A percentile compares a stretch with the other conserved stretches of the same genome.
phyloP scores from a whole-genome alignment of 2,888 invertebrate genomes.

The Elegia similella region DNA sequence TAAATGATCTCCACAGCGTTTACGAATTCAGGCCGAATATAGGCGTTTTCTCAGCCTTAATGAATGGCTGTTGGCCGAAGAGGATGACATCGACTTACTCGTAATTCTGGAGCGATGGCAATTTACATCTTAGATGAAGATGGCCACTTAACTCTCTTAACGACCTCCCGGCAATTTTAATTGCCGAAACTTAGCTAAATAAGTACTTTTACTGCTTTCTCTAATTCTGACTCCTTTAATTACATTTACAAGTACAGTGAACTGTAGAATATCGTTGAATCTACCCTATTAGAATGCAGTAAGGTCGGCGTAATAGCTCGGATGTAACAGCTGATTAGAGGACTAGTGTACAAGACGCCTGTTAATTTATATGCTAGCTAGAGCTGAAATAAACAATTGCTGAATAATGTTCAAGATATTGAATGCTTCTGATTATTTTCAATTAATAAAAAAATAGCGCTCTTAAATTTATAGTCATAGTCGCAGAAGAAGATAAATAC shows the following conservation, averaged over 20 bases:
- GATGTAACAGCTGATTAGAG: neutral
- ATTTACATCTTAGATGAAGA: constrained; percentile 12
- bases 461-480: too few species aligned
- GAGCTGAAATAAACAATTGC: neutral
- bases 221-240: constrained; percentile 1
- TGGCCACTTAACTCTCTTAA: neutral
- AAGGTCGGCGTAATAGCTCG: neutral
- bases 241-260: neutral
- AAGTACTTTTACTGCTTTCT: constrained; percentile 8
- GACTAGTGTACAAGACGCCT: neutral
- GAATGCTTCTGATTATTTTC: neutral
- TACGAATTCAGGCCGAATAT: neutral
- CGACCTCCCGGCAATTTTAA: constrained; percentile 7
- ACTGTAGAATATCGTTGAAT: neutral
- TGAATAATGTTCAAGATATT: neutral
- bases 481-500: too few species aligned
- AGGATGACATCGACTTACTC: neutral
- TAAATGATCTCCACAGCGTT: too few species aligned
- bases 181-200: constrained; percentile 7
- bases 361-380: neutral
- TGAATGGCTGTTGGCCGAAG: neutral
- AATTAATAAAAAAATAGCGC: too few species aligned
- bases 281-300: neutral
- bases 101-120: constrained; percentile 4
- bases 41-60: neutral